These are phyloP conservation scores for Carcinoscorpius rotundicauda DNA, from an alignment of 1,140 invertebrate species.

Conservation along the genomic window DNA sequence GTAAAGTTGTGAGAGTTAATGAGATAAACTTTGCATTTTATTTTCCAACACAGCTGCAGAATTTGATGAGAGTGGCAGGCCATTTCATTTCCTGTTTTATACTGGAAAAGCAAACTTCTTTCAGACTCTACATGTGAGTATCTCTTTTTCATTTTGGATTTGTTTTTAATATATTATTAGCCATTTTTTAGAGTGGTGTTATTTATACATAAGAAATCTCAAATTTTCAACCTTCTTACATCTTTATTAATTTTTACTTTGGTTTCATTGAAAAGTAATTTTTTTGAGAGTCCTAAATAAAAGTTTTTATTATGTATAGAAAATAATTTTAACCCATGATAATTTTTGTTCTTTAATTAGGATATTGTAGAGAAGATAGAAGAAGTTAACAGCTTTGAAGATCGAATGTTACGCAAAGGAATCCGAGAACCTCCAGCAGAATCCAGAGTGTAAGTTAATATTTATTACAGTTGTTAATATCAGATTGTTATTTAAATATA, in stretches of 20 bases:
- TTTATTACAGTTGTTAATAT: too few species aligned
- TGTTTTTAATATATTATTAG: neutral
- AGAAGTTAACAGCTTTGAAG: slow-evolving; percentile 52
- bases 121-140: slow-evolving; percentile 58
- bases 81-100: slow-evolving; percentile 80
- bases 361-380: slow-evolving; percentile 48
- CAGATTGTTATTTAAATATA: too few species aligned
- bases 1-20: too few species aligned
- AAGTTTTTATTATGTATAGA: too few species aligned
- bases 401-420: slow-evolving; percentile 48
- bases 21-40: too few species aligned
- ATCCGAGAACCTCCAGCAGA: slow-evolving; percentile 30
- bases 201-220: too few species aligned
- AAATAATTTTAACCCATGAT: too few species aligned
- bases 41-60: slow-evolving; percentile 49
- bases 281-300: too few species aligned
- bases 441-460: slow-evolving; percentile 40
- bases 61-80: slow-evolving; percentile 77
- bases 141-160: neutral
- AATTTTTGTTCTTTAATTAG: slow-evolving; percentile 29
- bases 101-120: slow-evolving; percentile 73
- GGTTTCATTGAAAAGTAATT: too few species aligned
- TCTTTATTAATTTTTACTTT: too few species aligned
- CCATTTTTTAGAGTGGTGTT: too few species aligned
- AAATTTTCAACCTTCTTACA: too few species aligned